These are phyloP conservation scores for Brachymystax lenok DNA, from an alignment of 2,797 vertebrate species.

Conservation along the genomic window DNA sequence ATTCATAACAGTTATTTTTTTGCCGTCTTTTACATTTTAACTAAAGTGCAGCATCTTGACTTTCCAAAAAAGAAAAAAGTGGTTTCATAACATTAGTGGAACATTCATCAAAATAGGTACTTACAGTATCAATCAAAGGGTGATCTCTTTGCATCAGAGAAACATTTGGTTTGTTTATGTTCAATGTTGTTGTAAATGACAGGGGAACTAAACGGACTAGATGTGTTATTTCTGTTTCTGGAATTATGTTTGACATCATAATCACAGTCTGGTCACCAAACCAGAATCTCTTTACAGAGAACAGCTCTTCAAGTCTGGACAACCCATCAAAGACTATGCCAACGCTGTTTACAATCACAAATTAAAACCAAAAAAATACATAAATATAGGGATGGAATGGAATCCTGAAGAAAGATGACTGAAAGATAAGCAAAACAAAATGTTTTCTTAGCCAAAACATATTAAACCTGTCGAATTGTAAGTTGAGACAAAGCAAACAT, in stretches of 20 bases:
- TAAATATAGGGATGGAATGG: slow-evolving; percentile 4
- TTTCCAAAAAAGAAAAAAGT: background rate
- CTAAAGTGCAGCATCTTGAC: background rate
- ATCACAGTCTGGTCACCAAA: slow-evolving; percentile 47
- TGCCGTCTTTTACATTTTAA: background rate
- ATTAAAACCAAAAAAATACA: slow-evolving; percentile 25
- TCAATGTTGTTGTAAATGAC: slow-evolving; percentile 24
- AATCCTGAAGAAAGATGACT: slow-evolving; percentile 4
- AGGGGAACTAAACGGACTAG: slow-evolving; percentile 14
- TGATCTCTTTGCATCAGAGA: background rate
- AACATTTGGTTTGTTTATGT: background rate
- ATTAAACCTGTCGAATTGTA: background rate
- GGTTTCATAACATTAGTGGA: too few species aligned
- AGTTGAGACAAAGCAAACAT: background rate
- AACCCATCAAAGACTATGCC: slow-evolving; percentile 37
- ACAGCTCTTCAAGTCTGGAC: slow-evolving; percentile 34
- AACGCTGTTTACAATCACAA: slow-evolving; percentile 33
- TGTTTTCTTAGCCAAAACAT: background rate
- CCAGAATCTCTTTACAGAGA: slow-evolving; percentile 32
- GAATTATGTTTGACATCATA: slow-evolving; percentile 48
- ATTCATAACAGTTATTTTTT: background rate
- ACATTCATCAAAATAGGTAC: too few species aligned
- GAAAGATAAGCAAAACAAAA: background rate
- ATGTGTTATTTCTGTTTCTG: slow-evolving; percentile 46
- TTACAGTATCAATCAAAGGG: background rate